Evolutionary conservation across 2,113 vertebrate genomes (phyloP).

Genomic region (Corvus cornix): DNA sequence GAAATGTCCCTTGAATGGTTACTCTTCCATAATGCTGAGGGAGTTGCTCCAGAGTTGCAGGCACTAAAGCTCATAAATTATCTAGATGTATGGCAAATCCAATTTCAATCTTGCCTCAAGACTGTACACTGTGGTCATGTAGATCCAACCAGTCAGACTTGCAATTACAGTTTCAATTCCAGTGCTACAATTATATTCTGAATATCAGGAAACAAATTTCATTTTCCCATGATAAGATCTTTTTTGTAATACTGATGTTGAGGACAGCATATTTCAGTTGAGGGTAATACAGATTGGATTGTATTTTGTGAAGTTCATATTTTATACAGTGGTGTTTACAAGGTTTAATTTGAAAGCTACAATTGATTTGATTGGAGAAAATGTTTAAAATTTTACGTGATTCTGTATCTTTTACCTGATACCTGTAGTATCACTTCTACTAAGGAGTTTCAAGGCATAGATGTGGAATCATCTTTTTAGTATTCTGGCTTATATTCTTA

Average conservation of each 20-base stretch:
- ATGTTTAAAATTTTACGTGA: neutral
- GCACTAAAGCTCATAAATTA: neutral
- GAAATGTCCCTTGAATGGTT: neutral
- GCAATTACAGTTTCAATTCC: neutral
- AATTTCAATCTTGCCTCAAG: neutral
- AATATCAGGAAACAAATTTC: neutral
- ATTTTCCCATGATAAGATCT: neutral
- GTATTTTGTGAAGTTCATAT: neutral
- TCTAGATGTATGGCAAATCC: neutral
- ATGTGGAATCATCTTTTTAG: neutral
- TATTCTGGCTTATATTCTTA: neutral
- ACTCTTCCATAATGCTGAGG: neutral
- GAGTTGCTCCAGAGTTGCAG: neutral
- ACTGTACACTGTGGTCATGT: neutral
- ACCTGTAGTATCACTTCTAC: neutral
- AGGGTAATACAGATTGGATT: neutral
- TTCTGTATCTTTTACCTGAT: neutral
- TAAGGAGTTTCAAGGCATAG: neutral
- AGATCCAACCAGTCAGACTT: neutral
- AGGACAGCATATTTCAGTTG: neutral
- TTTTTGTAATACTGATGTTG: neutral
- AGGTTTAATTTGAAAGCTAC: neutral
- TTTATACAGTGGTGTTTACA: neutral
- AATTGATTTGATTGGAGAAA: neutral
- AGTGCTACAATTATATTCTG: neutral